Evolutionary conservation across 2,888 invertebrate species (phyloP), one percentile per base, ranked within the genome.

Genomic region (Ischnura elegans): DNA sequence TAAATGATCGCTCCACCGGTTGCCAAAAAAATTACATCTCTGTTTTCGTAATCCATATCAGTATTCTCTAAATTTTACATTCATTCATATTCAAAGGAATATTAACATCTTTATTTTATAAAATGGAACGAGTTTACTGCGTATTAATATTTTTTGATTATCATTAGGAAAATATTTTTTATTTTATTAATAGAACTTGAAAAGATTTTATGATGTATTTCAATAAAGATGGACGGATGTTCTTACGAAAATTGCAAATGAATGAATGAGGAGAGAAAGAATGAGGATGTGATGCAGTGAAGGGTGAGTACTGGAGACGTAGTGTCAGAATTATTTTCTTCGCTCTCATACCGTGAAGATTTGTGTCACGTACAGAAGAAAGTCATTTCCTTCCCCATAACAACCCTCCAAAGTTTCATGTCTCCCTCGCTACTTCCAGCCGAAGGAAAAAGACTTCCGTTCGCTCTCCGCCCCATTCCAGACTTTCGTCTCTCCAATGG

Each of bases 371-470:
- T 42, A 25, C n/a, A 43, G 43, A 90, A 90, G 66, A 36, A 36
- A 87, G 42, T 5, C 21, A 19, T 55, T n/a, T n/a, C 10, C 2
- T 90, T 66, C 61, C 43, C 90, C n/a, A 43, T 10, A 87, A 36
- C 55, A 87, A 87, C 90, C 25, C 76, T 29, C 76, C 61, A 90
- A 90, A 90, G 90, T 90, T 90, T 90, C 66, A 90, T 90, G 61
- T 55, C 51, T 19, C 51, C 25, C 87, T 90, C 55, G 90, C 36
- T 25, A 29, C 29, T 16, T 29, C 29, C 8, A 66, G 45, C 66
- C 43, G 66, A 90, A 43, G 90, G 61, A 43, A 61, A 25, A 61
- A 61, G 61, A 19, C 0, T 3, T 25, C 43, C 42, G 42, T 42
- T 61, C 61, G 1, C 8, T 29, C 13, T n/a, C 55, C 42, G 3